Conservation (phyloP, 2,797 vertebrate genomes). For the Leucoraja ocellata region DNA sequence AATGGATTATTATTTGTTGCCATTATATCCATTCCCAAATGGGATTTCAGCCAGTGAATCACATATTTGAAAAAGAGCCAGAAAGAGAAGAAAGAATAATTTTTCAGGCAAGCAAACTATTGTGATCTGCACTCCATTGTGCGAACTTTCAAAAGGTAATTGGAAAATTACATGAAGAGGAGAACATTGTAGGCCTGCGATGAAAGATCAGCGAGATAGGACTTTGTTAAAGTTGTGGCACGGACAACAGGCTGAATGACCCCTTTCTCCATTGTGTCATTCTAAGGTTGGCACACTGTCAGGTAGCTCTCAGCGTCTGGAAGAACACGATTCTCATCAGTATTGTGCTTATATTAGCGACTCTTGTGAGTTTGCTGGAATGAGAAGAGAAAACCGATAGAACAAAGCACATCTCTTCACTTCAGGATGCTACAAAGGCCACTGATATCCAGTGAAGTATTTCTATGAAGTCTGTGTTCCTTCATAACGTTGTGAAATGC, state of each 20-base stretch:
- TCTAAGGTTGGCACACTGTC: not conserved
- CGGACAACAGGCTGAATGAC: not conserved
- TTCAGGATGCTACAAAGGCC: not conserved
- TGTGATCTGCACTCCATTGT: not conserved
- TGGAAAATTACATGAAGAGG: not conserved
- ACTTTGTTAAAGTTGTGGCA: not conserved
- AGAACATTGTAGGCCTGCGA: not conserved
- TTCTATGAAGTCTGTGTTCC: not conserved
- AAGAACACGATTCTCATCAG: not conserved
- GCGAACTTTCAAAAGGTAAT: not conserved
- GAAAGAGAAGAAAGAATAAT: not conserved
- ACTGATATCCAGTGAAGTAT: not conserved
- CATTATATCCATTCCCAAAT: not conserved
- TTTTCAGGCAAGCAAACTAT: not conserved
- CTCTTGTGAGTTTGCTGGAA: not conserved
- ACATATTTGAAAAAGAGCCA: not conserved
- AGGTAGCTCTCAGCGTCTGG: not conserved
- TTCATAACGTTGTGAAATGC: not conserved
- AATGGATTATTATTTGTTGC: not conserved
- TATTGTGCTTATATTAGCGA: not conserved
- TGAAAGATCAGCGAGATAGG: not conserved
- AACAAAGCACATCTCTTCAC: too few relatives aligned
- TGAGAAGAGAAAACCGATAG: not conserved
- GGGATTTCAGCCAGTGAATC: not conserved
- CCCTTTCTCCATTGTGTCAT: not conserved